A percentile compares a stretch with the other conserved stretches of the same genome.
These are phyloP conservation scores for Lampris megalopsis DNA, from an alignment of 2,113 vertebrate genomes.

Conservation along the genomic window DNA sequence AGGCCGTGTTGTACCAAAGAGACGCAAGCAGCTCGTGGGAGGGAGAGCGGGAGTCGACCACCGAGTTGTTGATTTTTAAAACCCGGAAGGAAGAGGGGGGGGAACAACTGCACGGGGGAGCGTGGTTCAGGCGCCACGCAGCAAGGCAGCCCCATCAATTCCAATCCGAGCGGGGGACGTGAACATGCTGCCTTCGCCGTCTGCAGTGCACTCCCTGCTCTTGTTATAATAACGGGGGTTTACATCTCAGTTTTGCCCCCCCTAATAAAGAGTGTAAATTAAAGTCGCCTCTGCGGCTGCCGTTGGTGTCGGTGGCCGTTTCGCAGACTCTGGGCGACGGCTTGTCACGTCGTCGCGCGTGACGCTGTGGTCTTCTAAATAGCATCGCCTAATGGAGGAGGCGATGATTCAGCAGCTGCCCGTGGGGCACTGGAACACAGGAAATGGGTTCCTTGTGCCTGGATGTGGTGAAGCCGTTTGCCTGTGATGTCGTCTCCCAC, in stretches of 20 bases:
- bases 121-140: too few relatives aligned
- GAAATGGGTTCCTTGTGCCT: conserved; percentile 57
- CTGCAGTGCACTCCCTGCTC: too few relatives aligned
- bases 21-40: too few relatives aligned
- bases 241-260: conserved; percentile 59
- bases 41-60: too few relatives aligned
- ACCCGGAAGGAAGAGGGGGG: too few relatives aligned
- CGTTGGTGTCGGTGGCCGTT: conserved; percentile 70
- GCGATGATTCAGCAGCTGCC: conserved; percentile 76
- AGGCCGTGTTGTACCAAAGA: too few relatives aligned
- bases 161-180: too few relatives aligned
- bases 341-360: conserved; percentile 75
- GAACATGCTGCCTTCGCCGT: too few relatives aligned
- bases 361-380: conserved; percentile 77
- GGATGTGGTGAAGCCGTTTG: conserved; percentile 43
- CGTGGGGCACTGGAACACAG: conserved; percentile 64
- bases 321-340: conserved; percentile 72
- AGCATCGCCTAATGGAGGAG: conserved; percentile 69
- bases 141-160: too few relatives aligned
- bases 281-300: conserved; percentile 71
- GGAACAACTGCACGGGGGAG: too few relatives aligned
- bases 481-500: conserved; percentile 28
- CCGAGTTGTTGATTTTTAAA: too few relatives aligned
- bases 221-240: conserved; percentile 28
- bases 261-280: conserved; percentile 64